Evolutionary conservation across 2,797 vertebrate species (phyloP).

Genomic region (Mormyrops boulengeri): DNA sequence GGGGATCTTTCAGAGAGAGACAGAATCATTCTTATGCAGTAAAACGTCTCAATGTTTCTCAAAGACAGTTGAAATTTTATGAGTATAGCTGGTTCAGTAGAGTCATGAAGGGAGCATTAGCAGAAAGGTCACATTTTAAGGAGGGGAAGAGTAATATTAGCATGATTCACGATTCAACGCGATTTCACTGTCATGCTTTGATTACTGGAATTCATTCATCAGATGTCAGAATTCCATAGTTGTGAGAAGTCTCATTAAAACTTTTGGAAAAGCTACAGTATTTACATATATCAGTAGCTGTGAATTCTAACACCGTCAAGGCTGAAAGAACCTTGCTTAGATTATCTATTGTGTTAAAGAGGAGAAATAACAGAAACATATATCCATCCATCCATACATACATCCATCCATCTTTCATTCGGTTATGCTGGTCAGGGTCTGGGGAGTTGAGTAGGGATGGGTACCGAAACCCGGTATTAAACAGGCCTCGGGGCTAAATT

Average conservation of each 20-base stretch:
- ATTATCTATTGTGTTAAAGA: not conserved
- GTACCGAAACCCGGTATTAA: not conserved
- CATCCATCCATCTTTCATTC: not conserved
- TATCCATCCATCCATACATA: not conserved
- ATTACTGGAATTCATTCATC: not conserved
- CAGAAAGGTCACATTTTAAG: not conserved
- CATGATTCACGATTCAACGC: not conserved
- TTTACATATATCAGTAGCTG: not conserved
- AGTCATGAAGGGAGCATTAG: not conserved
- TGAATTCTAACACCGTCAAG: not conserved
- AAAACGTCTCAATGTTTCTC: not conserved
- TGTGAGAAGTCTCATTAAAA: constrained; percentile 6
- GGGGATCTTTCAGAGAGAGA: not conserved
- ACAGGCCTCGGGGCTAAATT: not conserved
- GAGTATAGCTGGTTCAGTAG: not conserved
- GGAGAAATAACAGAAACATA: not conserved
- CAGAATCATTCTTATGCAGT: not conserved
- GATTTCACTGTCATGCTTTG: constrained; percentile 8
- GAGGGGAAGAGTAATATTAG: not conserved
- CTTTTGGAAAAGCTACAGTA: not conserved
- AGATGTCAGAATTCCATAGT: not conserved
- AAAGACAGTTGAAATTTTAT: not conserved
- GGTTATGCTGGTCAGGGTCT: not conserved
- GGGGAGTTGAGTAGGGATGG: not conserved
- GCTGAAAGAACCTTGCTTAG: not conserved